A percentile compares a stretch with the other conserved stretches of the same genome.
Conservation (phyloP, 1,140 invertebrate species). For the Diachasmimorpha longicaudata region DNA sequence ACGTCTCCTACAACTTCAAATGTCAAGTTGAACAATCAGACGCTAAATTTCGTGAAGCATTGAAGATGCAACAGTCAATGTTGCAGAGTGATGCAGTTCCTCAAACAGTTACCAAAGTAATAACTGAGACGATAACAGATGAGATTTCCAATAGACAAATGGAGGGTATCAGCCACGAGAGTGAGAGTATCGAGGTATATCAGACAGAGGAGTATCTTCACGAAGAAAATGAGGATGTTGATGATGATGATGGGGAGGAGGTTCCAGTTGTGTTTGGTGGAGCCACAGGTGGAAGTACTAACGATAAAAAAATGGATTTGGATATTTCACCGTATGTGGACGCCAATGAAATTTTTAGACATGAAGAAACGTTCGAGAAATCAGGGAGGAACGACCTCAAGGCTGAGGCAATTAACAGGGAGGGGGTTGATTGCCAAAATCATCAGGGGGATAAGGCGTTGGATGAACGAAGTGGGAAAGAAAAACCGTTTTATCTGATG, state of each 20-base stretch:
- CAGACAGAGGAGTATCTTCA: background rate
- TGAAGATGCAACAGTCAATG: slow-evolving; percentile 21
- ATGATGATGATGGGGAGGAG: background rate
- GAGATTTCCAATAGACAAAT: slow-evolving; percentile 5
- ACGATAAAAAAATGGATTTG: background rate
- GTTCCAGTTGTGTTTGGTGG: background rate
- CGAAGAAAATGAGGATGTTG: background rate
- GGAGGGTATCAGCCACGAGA: background rate
- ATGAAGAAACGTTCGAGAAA: background rate
- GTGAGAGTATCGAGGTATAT: background rate
- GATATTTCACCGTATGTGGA: background rate
- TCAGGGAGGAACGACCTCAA: background rate
- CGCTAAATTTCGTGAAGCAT: slow-evolving; percentile 39
- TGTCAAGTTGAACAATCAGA: slow-evolving; percentile 57
- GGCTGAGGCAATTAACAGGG: background rate
- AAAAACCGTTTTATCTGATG: background rate
- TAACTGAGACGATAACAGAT: slow-evolving; percentile 27
- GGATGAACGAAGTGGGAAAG: background rate
- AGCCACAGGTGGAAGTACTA: background rate
- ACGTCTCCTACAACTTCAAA: slow-evolving; percentile 58
- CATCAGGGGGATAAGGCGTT: too few species aligned
- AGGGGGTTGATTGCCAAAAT: too few species aligned
- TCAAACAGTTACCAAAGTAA: slow-evolving; percentile 25
- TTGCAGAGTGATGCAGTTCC: slow-evolving; percentile 18
- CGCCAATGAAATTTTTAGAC: background rate